Percentiles rank a stretch among this genome's conserved stretches.
phyloP scores from a whole-genome alignment of 1,140 invertebrate genomes.

The Orius laevigatus region DNA sequence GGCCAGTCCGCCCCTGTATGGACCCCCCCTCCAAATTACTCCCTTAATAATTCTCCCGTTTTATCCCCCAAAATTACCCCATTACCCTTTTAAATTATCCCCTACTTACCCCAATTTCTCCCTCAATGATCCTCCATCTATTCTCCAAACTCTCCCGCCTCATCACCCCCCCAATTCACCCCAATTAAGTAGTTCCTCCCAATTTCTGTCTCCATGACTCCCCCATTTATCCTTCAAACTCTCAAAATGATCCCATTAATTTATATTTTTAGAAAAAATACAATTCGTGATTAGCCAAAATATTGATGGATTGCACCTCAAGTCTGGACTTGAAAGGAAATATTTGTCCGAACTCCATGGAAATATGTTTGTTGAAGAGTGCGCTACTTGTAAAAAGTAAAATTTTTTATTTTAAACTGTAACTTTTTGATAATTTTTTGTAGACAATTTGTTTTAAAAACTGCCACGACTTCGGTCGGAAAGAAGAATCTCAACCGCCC shows the following conservation, averaged over 20 bases:
- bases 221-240: too few species aligned
- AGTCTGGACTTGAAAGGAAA: constrained; percentile 65
- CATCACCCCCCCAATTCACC: too few species aligned
- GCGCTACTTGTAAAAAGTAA: constrained; percentile 79
- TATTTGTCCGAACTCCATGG: constrained; percentile 89
- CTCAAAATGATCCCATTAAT: too few species aligned
- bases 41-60: too few species aligned
- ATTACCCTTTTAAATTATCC: too few species aligned
- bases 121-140: not conserved
- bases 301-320: constrained; percentile 92
- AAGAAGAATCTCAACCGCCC: constrained; percentile 67
- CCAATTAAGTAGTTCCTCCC: too few species aligned
- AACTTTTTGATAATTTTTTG: not conserved
- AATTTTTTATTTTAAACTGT: not conserved
- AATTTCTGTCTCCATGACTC: too few species aligned
- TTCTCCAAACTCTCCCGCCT: too few species aligned
- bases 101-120: not conserved
- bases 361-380: constrained; percentile 95
- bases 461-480: constrained; percentile 74
- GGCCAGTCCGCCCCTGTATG: too few species aligned
- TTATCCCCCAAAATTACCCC: too few species aligned
- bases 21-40: too few species aligned
- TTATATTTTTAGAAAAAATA: constrained; percentile 29
- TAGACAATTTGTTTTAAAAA: constrained; percentile 67
- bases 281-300: constrained; percentile 92